A percentile compares a stretch with the other conserved stretches of the same genome.
phyloP scores from a whole-genome alignment of 2,113 vertebrate genomes.

The Mus pahari region DNA sequence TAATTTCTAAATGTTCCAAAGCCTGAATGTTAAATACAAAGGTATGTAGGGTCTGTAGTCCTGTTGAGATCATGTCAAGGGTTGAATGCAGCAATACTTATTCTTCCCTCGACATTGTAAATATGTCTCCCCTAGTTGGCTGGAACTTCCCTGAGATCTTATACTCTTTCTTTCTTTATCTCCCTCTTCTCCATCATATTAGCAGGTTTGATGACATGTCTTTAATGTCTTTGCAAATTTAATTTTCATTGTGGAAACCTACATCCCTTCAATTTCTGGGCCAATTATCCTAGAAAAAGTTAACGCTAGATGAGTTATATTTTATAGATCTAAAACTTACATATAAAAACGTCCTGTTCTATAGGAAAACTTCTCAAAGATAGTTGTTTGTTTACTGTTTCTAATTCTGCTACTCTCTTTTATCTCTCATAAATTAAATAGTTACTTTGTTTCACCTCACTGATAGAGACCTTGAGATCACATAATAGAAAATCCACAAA shows the following conservation, averaged over 20 bases:
- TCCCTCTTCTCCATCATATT: neutral
- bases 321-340: too few relatives aligned
- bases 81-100: neutral
- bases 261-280: neutral
- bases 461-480: neutral
- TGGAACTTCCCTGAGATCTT: neutral
- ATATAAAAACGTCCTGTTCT: neutral
- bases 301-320: neutral
- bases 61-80: neutral
- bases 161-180: neutral
- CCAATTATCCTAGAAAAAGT: neutral
- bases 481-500: neutral
- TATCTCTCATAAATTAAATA: neutral
- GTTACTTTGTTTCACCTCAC: neutral
- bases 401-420: neutral
- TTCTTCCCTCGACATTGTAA: neutral
- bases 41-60: neutral
- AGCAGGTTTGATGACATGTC: neutral
- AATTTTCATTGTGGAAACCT: neutral
- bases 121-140: neutral
- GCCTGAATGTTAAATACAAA: neutral
- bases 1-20: neutral
- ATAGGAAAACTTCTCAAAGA: neutral
- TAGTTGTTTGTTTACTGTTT: neutral
- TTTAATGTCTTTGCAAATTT: neutral